Evolutionary conservation across 2,797 vertebrate species (phyloP), one percentile per base, ranked within the genome.

Genomic region (Brachymystax lenok): DNA sequence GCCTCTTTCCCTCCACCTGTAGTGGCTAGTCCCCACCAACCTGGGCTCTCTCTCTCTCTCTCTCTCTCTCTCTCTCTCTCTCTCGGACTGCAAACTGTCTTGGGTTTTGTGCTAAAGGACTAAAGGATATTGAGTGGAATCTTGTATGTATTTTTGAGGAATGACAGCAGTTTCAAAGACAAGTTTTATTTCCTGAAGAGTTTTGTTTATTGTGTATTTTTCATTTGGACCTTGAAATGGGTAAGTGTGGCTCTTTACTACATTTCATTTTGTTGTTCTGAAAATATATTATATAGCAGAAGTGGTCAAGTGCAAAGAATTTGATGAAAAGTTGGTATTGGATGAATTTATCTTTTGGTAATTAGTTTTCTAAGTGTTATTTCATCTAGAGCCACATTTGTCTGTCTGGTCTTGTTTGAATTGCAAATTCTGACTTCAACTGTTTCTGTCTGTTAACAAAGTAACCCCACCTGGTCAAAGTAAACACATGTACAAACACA

Each of bases 211-310:
- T 12, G 61, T 64, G 24, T 66, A 1, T 66, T 30, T 77, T 73
- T 74, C 66, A 71, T 71, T 82, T 77, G 84, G 74, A 83, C 70
- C 51, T 77, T 79, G 80, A 82, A 63, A 80, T 88, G 85, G 90
- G 91, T 92, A 89, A 91, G 91, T 87, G 27, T 73, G 69, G 66
- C 59, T 59, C 27, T 66, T 77, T n/a, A 35, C 51, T 73, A 70
- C 69, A 3, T 16, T 24, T 70, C 0, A 1, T 40, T 40, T n/a
- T 46, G 5, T 51, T 24, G n/a, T 10, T 3, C 17, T 17, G 17
- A 50, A 21, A 40, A 12, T 46, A 24, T 70, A 21, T 40, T 46
- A 50, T 24, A 12, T 10, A 50, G 35, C 50, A 19, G 3, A 70
- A 46, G n/a, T 51, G 13, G 33, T 69, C 33, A 69, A 17, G 7